A percentile compares a stretch with the other conserved stretches of the same genome.
Conservation (phyloP, 2,113 vertebrate genomes). For the Pedetes capensis region DNA sequence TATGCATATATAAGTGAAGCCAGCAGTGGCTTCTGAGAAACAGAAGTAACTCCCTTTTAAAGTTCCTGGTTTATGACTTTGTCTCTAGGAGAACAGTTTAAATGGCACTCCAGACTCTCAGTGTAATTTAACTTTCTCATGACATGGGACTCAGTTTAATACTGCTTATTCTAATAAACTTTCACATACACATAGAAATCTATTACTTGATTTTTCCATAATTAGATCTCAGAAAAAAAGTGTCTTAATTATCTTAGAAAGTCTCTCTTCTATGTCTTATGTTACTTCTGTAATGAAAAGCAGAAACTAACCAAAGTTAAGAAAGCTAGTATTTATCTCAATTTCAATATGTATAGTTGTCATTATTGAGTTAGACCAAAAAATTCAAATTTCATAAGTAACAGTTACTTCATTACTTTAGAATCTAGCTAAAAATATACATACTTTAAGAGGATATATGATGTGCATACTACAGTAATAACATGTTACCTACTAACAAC, state of each 20-base stretch:
- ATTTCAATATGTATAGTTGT: not conserved
- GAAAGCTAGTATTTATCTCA: not conserved
- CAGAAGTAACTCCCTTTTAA: not conserved
- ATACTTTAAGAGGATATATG: not conserved
- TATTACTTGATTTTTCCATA: not conserved
- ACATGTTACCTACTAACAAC: not conserved
- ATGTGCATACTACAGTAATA: not conserved
- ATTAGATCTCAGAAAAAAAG: not conserved
- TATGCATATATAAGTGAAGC: not conserved
- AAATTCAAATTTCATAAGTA: not conserved
- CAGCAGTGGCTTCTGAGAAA: not conserved
- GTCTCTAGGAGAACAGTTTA: not conserved
- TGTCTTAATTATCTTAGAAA: not conserved
- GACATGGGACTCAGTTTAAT: not conserved
- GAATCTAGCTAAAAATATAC: not conserved
- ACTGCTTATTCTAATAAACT: not conserved
- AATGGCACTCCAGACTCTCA: not conserved
- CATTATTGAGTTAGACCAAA: not conserved
- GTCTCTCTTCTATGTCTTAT: not conserved
- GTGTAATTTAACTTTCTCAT: not conserved
- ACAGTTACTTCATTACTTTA: slow-evolving; percentile 22
- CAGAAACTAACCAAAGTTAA: slow-evolving; percentile 11
- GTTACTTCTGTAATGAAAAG: not conserved
- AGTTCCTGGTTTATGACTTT: not conserved
- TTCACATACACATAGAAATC: not conserved